Evolutionary conservation across 2,113 vertebrate genomes (phyloP), one percentile per base, ranked within the genome.

Genomic region (Ciconia maguari): DNA sequence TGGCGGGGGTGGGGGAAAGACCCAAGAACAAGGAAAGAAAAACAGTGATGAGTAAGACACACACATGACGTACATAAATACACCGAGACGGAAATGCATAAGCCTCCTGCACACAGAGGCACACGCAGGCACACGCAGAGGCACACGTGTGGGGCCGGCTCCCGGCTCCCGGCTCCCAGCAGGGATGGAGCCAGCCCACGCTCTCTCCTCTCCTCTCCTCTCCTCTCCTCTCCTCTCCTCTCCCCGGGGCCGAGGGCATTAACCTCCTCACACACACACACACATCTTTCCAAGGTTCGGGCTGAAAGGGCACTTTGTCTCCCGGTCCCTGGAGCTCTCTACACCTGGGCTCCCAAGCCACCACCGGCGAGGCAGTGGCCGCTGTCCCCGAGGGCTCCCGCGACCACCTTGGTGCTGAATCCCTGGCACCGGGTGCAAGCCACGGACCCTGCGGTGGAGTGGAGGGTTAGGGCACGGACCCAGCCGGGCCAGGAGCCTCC

Each of bases 231-330:
- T 89, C 72, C 87, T 89, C 72, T 41, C 22, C 88, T 91, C 66
- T 42, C 36, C 87, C 24, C 26, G 8, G 48, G 77, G 22, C 95
- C 3, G 5, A 95, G 95, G 96, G 77, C 96, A 98, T 94, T 89
- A 96, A 93, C 91, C 93, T 97, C 70, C 19, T 5, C 86, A 86
- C 81, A 94, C 81, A 94, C 58, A 91, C 57, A 90, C 68, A 87
- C 74, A 87, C 79, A 94, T 89, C 97, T 95, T 96, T 97, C 97
- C 94, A 97, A 85, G 48, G 61, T 13, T 92, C 19, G 24, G 91
- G 95, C 96, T 97, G 96, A 98, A 98, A 98, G 96, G 97, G 94
- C 93, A 96, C 97, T 97, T 98, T 98, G 98, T 98, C 94, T 98
- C 95, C 87, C 34, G 18, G 93, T 94, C 87, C 94, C 92, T 12